Percentiles rank a stretch among this genome's conserved stretches.
Conservation (phyloP, 2,113 vertebrate species). For the Podilymbus podiceps region DNA sequence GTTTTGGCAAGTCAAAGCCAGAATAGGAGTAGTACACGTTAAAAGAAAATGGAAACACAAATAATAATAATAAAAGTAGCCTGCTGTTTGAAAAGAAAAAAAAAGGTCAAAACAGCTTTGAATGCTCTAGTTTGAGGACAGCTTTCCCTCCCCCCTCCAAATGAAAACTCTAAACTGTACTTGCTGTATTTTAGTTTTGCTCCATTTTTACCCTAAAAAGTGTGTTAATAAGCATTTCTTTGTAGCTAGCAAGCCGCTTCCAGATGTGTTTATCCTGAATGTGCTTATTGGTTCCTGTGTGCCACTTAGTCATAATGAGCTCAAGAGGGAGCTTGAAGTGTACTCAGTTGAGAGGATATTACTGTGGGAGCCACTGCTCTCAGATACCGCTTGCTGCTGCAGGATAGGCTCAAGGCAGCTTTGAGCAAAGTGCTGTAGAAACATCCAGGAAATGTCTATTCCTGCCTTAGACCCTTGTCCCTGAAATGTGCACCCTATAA, state of each 20-base stretch:
- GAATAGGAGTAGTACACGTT: background rate
- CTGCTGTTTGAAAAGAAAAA: background rate
- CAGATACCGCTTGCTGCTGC: background rate
- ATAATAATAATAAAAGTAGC: background rate
- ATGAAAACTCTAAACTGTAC: background rate
- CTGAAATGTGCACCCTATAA: background rate
- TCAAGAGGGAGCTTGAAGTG: background rate
- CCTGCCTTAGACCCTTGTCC: background rate
- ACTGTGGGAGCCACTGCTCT: background rate
- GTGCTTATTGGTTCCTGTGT: background rate
- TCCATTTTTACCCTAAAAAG: background rate
- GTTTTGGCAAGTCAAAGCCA: background rate
- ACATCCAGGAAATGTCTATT: background rate
- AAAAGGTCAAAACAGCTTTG: background rate
- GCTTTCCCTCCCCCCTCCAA: background rate
- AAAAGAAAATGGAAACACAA: background rate
- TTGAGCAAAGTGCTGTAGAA: background rate
- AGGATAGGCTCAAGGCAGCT: background rate
- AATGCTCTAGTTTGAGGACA: background rate
- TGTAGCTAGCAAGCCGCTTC: background rate
- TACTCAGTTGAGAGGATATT: background rate
- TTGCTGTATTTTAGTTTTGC: background rate
- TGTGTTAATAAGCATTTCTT: background rate
- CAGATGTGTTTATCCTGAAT: slow-evolving; percentile 11
- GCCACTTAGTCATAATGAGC: background rate